phyloP scores from a whole-genome alignment of 2,797 vertebrate genomes.

The Sebastes diploproa region DNA sequence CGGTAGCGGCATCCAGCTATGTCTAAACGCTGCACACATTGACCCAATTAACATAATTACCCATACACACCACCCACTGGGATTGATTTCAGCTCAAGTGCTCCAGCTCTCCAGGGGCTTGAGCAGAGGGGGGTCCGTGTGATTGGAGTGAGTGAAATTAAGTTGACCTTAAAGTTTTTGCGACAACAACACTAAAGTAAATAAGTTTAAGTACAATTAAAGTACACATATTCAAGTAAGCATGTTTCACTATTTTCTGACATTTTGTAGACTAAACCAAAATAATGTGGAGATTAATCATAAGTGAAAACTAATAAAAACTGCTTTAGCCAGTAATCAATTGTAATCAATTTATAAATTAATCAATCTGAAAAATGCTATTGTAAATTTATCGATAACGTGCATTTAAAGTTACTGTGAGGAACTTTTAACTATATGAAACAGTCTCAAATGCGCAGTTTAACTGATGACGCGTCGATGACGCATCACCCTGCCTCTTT shows the following conservation, averaged over 20 bases:
- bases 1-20: constrained; percentile 1
- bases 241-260: not conserved
- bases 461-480: too few relatives aligned
- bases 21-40: constrained; percentile 33
- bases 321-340: not conserved
- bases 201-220: constrained; percentile 1
- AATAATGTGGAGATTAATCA: not conserved
- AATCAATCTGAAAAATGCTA: not conserved
- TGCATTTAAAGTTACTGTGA: not conserved
- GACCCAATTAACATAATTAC: constrained; percentile 69
- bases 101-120: constrained; percentile 19
- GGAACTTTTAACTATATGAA: too few relatives aligned
- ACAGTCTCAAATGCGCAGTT: too few relatives aligned
- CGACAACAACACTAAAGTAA: constrained; percentile 4
- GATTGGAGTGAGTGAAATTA: constrained; percentile 43
- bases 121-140: constrained; percentile 22
- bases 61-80: constrained; percentile 11
- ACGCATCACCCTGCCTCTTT: too few relatives aligned
- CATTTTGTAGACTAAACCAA: not conserved
- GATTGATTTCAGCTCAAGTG: constrained; percentile 46
- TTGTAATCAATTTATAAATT: not conserved
- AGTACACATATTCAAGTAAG: not conserved
- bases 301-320: not conserved
- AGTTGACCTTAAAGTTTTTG: constrained; percentile 45
- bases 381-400: not conserved